These are phyloP conservation scores for Sebastes hubbsi DNA, from an alignment of 2,797 vertebrate genomes.

Conservation along the genomic window DNA sequence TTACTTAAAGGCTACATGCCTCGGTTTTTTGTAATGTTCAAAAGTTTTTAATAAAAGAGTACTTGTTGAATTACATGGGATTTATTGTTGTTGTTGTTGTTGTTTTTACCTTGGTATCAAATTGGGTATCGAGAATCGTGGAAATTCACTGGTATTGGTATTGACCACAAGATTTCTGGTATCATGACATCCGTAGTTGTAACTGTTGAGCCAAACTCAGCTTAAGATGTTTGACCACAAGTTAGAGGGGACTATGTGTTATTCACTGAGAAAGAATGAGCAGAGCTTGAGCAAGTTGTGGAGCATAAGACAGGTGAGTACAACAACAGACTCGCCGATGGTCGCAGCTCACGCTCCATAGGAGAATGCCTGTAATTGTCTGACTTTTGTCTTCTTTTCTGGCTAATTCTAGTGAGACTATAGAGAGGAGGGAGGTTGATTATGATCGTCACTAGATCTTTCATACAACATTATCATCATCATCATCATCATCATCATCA, in stretches of 20 bases:
- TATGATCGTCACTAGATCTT: neutral
- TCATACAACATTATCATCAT: neutral
- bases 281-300: too few relatives aligned
- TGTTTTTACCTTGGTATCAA: too few relatives aligned
- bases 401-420: neutral
- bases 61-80: too few relatives aligned
- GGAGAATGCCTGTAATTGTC: neutral
- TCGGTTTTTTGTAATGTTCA: too few relatives aligned
- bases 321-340: neutral
- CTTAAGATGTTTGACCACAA: neutral
- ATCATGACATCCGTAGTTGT: neutral
- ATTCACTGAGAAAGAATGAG: neutral
- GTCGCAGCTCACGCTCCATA: neutral
- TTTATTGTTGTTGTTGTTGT: too few relatives aligned
- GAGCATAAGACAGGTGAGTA: neutral
- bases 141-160: too few relatives aligned
- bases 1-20: too few relatives aligned
- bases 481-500: neutral
- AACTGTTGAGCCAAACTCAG: neutral
- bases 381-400: neutral
- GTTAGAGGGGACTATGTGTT: neutral
- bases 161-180: too few relatives aligned
- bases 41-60: too few relatives aligned
- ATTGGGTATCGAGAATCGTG: too few relatives aligned
- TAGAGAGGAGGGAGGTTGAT: neutral